phyloP scores from a whole-genome alignment of 2,113 vertebrate species.

The Riparia riparia region DNA sequence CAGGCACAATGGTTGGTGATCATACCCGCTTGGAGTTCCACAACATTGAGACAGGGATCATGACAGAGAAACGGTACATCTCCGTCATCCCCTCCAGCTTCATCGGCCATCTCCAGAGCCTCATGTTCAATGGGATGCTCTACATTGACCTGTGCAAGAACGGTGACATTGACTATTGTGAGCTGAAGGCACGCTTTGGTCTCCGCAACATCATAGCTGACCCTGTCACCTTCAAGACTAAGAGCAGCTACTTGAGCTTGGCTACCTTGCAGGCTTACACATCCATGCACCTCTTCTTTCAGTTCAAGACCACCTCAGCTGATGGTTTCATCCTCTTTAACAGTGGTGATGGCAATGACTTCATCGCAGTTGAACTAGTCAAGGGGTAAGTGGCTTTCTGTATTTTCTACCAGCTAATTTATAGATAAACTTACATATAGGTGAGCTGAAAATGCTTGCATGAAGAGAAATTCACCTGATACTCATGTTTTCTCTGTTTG shows the following conservation, averaged over 20 bases:
- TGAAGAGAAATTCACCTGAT: neutral
- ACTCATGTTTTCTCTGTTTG: neutral
- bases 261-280: constrained; percentile 95
- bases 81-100: constrained; percentile 96
- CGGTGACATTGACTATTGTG: constrained; percentile 95
- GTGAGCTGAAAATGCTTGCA: neutral
- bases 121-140: constrained; percentile 94
- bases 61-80: constrained; percentile 95
- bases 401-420: neutral
- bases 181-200: constrained; percentile 95
- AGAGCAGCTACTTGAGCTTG: constrained; percentile 94
- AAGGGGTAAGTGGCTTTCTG: constrained; percentile 87
- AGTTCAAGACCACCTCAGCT: constrained; percentile 95
- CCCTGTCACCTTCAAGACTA: constrained; percentile 95
- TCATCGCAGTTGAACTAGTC: constrained; percentile 95
- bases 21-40: constrained; percentile 99
- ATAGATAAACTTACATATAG: neutral
- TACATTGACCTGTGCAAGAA: constrained; percentile 99
- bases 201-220: constrained; percentile 95
- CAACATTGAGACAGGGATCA: constrained; percentile 97
- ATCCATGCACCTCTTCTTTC: constrained; percentile 98
- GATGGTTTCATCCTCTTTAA: constrained; percentile 98
- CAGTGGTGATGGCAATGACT: constrained; percentile 88
- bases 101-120: constrained; percentile 97
- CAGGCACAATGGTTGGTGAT: constrained; percentile 98